Conservation (phyloP, 2,888 invertebrate genomes). For the Epistrophe grossulariae region DNA sequence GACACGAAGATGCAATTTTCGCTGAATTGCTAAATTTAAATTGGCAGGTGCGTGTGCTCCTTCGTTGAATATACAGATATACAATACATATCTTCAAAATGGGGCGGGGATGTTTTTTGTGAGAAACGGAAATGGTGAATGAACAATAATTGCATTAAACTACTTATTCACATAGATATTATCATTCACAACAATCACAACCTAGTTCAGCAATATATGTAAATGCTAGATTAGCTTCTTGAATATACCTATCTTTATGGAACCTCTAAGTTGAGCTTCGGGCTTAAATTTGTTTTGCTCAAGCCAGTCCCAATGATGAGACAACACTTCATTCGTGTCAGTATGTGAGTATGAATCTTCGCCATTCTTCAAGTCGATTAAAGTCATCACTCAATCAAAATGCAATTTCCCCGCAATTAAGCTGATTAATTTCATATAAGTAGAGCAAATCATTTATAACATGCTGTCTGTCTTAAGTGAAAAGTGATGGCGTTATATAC, state of each 20-base stretch:
- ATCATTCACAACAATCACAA: slow-evolving; percentile 35
- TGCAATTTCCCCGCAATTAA: slow-evolving; percentile 73
- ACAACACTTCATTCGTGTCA: slow-evolving; percentile 23
- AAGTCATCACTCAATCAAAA: slow-evolving; percentile 75
- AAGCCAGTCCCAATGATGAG: not conserved
- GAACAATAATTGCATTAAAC: slow-evolving; percentile 56
- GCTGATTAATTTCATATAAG: slow-evolving; percentile 73
- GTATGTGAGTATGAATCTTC: slow-evolving; percentile 48
- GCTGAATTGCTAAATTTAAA: slow-evolving; percentile 61
- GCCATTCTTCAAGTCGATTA: slow-evolving; percentile 66
- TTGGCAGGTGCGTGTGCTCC: slow-evolving; percentile 69
- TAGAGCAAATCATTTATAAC: slow-evolving; percentile 73
- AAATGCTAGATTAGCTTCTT: slow-evolving; percentile 35
- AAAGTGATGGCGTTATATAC: slow-evolving; percentile 13
- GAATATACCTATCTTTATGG: not conserved
- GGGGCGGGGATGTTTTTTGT: not conserved
- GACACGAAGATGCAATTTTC: slow-evolving; percentile 66
- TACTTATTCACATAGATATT: not conserved
- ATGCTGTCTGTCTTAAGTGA: slow-evolving; percentile 56
- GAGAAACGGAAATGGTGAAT: slow-evolving; percentile 59
- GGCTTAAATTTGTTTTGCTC: not conserved
- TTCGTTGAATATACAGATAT: not conserved
- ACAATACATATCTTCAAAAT: not conserved
- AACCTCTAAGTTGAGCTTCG: not conserved
- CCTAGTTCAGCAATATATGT: slow-evolving; percentile 41